Evolutionary conservation across 2,113 vertebrate species (phyloP), one percentile per base, ranked within the genome.

Genomic region (Chlamydotis undulata): DNA sequence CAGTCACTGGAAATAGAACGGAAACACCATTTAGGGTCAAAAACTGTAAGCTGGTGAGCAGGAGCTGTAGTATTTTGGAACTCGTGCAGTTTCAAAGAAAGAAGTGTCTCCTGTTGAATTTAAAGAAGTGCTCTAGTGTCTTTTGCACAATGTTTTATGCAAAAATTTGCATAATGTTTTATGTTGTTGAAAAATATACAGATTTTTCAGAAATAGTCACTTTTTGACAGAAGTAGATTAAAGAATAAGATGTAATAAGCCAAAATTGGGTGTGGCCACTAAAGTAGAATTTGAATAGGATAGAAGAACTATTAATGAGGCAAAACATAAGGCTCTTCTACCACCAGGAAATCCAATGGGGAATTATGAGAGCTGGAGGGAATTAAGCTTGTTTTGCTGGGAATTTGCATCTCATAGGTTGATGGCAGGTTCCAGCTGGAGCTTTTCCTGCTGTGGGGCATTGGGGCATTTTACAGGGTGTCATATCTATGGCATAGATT

Each of bases 181-280:
- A 21, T 76, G 86, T n/a, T 43, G 12, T 85, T 96, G 50, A 79
- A 86, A 88, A 88, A 25, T 33, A n/a, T 0, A 49, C 14, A 41
- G 3, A 37, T 31, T 68, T 87, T 12, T 83, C 9, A 64, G 43
- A 63, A 63, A 19, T 29, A 73, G 6, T 26, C 43, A 21, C 8
- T 43, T 80, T 71, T 65, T 69, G 2, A 60, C 10, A 41, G 19
- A 55, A 60, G 14, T 37, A 59, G 43, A 43, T 87, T 49, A 39
- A 89, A 80, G 49, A 95, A 87, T 52, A 84, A 87, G 43, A 33
- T 91, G 8, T 45, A 43, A 84, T 94, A 96, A 96, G 85, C 75
- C 77, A 85, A 88, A 95, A 59, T 57, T 70, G 67, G 59, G 17
- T 91, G 56, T 61, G 50, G 65, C 49, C 29, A 53, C 84, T 95